phyloP scores from a whole-genome alignment of 2,113 vertebrate species.

The Oncorhynchus masou region DNA sequence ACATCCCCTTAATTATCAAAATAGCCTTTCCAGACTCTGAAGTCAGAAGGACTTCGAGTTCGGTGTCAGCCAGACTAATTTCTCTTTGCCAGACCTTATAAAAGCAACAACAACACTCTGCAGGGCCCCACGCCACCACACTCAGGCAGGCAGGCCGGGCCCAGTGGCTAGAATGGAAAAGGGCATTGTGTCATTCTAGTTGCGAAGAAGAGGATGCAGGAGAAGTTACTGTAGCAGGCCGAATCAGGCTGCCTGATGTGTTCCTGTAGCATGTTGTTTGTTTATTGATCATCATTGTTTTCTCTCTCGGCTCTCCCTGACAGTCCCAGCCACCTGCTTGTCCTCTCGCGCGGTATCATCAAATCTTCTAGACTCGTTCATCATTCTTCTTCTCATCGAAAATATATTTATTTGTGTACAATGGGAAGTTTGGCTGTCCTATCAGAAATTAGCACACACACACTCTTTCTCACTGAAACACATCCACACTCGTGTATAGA shows the following conservation, averaged over 20 bases:
- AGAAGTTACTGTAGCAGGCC: background rate
- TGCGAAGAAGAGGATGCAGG: slow-evolving; percentile 25
- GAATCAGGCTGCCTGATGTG: background rate
- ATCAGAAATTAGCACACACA: background rate
- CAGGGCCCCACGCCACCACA: background rate
- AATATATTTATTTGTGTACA: slow-evolving; percentile 37
- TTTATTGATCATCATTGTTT: background rate
- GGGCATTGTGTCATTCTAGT: slow-evolving; percentile 51
- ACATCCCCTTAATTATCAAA: background rate
- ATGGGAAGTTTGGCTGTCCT: background rate
- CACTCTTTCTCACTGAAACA: background rate
- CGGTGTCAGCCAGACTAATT: no score
- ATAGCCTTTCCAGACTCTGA: no score
- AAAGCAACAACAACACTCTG: background rate
- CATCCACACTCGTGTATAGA: background rate
- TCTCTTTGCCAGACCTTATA: slow-evolving; percentile 30
- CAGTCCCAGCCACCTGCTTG: background rate
- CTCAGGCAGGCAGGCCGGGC: no score
- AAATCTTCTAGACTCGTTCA: slow-evolving; percentile 54
- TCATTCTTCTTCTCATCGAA: slow-evolving; percentile 64
- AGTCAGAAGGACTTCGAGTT: no score
- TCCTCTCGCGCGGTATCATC: background rate
- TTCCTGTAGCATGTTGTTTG: slow-evolving; percentile 4
- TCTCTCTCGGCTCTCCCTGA: background rate
- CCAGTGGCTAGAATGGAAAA: slow-evolving; percentile 53